A percentile compares a stretch with the other conserved stretches of the same genome.
Evolutionary conservation across 2,797 vertebrate species (phyloP).

Genomic region (Sebastes taczanowskii): DNA sequence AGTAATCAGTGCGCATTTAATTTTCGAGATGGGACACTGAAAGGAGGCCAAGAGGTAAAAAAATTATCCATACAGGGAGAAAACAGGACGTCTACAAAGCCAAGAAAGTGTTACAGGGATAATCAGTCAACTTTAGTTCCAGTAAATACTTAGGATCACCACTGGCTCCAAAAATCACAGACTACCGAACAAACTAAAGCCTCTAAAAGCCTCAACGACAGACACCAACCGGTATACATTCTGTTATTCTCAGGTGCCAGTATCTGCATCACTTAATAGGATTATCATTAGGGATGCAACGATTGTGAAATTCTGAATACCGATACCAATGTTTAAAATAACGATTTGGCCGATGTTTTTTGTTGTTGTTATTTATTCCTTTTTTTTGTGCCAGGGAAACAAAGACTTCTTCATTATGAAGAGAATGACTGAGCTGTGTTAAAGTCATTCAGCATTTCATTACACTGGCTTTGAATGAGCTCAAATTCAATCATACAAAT

Average conservation of each 20-base stretch:
- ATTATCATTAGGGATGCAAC: not conserved
- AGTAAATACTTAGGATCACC: not conserved
- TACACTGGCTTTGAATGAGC: no score
- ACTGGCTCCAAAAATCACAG: not conserved
- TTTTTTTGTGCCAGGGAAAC: no score
- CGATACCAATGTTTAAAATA: no score
- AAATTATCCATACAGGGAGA: accelerated
- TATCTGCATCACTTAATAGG: not conserved
- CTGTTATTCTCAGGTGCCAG: not conserved
- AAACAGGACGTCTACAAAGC: not conserved
- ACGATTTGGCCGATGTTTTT: no score
- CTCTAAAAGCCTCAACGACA: not conserved
- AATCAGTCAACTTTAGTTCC: not conserved
- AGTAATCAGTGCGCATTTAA: not conserved
- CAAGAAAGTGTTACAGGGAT: not conserved
- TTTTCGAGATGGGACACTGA: not conserved
- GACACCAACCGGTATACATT: not conserved
- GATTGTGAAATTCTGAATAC: no score
- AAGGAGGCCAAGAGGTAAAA: not conserved
- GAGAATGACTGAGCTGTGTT: no score
- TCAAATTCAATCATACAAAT: no score
- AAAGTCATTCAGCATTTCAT: no score
- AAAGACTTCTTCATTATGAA: no score
- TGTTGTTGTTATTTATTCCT: no score
- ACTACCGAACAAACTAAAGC: not conserved